Percentiles rank a stretch among this genome's conserved stretches.
Conservation (phyloP, 2,797 vertebrate species). For the Megalops cyprinoides region DNA sequence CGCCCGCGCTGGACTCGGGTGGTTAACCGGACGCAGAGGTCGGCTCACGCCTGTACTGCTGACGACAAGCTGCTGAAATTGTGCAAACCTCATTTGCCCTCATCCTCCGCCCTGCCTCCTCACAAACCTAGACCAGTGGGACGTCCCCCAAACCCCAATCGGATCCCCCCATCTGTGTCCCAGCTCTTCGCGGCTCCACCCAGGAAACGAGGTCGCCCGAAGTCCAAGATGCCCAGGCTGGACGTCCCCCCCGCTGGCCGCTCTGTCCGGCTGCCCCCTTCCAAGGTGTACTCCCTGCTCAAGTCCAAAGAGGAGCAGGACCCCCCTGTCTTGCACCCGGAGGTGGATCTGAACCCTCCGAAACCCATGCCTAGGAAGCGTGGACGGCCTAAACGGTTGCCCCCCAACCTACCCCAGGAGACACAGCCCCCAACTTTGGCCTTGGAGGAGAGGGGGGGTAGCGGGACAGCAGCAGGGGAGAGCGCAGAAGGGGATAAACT, state of each 20-base stretch:
- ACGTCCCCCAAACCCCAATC: constrained; percentile 75
- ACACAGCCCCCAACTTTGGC: constrained; percentile 90
- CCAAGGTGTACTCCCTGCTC: constrained; percentile 89
- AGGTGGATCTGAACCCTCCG: constrained; percentile 90
- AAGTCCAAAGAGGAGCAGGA: constrained; percentile 93
- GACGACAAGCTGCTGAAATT: constrained; percentile 42
- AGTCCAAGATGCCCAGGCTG: constrained; percentile 92
- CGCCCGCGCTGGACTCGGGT: constrained; percentile 89
- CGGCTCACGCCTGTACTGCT: constrained; percentile 56
- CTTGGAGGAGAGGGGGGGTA: constrained; percentile 64
- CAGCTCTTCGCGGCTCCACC: constrained; percentile 68
- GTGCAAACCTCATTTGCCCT: constrained; percentile 61
- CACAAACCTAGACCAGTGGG: constrained; percentile 74
- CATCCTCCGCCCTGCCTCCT: constrained; percentile 59
- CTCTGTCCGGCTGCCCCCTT: constrained; percentile 85
- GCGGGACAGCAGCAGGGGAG: constrained; percentile 65
- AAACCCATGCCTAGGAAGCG: constrained; percentile 92
- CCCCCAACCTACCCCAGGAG: constrained; percentile 83
- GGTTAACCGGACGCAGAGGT: constrained; percentile 73
- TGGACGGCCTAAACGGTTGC: constrained; percentile 92
- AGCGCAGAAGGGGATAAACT: constrained; percentile 75
- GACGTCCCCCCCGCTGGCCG: constrained; percentile 83
- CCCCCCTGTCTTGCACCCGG: constrained; percentile 94
- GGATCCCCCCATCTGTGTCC: constrained; percentile 67
- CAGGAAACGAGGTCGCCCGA: constrained; percentile 88